A percentile compares a stretch with the other conserved stretches of the same genome.
Evolutionary conservation across 2,888 invertebrate species (phyloP).

Genomic region (Drosophila pegasa): DNA sequence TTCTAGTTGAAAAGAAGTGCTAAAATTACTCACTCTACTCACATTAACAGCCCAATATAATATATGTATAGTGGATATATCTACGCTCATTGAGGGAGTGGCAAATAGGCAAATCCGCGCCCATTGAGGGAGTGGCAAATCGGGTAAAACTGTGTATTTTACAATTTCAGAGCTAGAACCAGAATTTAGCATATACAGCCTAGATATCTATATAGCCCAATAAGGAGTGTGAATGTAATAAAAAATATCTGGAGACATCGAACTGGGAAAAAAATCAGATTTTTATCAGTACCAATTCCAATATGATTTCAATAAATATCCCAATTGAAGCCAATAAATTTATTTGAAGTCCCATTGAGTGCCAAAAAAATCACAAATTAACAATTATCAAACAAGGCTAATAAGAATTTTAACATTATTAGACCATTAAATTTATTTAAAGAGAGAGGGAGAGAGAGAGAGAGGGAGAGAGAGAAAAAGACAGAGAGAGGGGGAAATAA

Average conservation of each 20-base stretch:
- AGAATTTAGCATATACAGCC: neutral
- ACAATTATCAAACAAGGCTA: neutral
- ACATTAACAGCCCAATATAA: no score
- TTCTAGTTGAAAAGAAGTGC: no score
- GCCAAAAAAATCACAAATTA: neutral
- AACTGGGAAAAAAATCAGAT: neutral
- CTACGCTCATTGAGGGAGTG: no score
- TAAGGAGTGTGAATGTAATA: neutral
- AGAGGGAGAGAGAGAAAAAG: no score
- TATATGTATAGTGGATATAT: no score
- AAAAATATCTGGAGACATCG: neutral
- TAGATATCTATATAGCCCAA: neutral
- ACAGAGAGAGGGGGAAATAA: no score
- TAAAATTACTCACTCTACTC: no score
- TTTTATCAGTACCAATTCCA: neutral
- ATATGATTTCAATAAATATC: neutral
- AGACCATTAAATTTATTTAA: neutral
- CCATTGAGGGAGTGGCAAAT: no score
- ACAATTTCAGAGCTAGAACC: no score
- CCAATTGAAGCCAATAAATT: neutral
- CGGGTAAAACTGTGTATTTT: no score
- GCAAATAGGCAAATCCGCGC: no score
- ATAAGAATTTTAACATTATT: neutral
- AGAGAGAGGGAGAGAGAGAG: no score
- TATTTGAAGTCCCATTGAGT: neutral